Conservation (phyloP, 2,888 invertebrate genomes). For the Phasia obesa region DNA sequence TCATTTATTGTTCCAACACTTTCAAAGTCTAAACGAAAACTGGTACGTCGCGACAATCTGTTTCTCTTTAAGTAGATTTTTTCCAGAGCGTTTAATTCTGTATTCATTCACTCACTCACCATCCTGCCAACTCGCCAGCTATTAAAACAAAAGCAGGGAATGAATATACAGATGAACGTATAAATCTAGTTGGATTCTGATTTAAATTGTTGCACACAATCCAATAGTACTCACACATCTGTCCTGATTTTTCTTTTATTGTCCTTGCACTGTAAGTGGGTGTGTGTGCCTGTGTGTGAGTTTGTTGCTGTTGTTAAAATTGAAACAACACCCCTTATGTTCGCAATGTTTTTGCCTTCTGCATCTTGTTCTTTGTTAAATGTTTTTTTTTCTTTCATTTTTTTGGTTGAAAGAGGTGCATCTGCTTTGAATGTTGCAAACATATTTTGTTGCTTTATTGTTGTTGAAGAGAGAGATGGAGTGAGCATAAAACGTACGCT, state of each 20-base stretch:
- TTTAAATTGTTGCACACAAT: constrained; percentile 70
- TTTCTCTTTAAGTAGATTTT: constrained; percentile 82
- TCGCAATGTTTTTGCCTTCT: constrained; percentile 70
- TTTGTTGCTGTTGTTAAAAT: constrained; percentile 55
- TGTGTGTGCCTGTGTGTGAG: constrained; percentile 34
- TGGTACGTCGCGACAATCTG: constrained; percentile 82
- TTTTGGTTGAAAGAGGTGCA: constrained; percentile 74
- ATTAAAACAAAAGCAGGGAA: constrained; percentile 35
- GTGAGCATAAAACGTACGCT: constrained; percentile 73
- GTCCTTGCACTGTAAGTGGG: constrained; percentile 28
- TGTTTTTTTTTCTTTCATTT: constrained; percentile 38
- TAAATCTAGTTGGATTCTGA: constrained; percentile 67
- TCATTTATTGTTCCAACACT: constrained; percentile 72
- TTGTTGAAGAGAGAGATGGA: constrained; percentile 71
- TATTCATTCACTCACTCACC: constrained; percentile 36
- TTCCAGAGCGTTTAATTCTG: constrained; percentile 65
- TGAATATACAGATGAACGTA: constrained; percentile 35
- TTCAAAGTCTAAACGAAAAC: constrained; percentile 80
- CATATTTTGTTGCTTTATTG: constrained; percentile 82
- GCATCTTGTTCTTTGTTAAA: constrained; percentile 65
- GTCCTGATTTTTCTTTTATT: constrained; percentile 77
- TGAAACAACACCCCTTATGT: constrained; percentile 73
- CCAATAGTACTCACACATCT: constrained; percentile 80
- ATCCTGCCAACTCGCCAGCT: constrained; percentile 7
- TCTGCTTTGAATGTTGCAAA: constrained; percentile 82